Base-by-base conservation (phyloP, 2,888 invertebrate genomes). In the Tachina lurida region DNA sequence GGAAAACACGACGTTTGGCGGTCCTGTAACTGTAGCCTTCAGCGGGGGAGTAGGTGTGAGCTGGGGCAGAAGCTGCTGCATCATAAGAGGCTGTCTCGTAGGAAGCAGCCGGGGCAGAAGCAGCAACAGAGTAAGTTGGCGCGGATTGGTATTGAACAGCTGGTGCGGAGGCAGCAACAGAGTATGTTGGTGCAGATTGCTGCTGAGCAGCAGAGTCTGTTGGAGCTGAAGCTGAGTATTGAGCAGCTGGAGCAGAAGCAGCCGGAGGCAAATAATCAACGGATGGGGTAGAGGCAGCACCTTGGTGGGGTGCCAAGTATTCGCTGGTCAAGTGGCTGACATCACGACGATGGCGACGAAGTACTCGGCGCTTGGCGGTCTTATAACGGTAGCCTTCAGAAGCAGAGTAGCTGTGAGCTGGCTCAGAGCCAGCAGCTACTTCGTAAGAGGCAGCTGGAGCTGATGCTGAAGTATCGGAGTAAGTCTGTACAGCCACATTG, bases 11-110 rank as follows among this genome's bases (percentile, higher is more conserved):
- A 73, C 90, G 90, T 86, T 88, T 90, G 54, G 90, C 88, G 87
- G 90, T 91, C 88, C 89, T 91, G 89, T 92, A 91, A 68, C 90
- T 89, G 88, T 92, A 92, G 31, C 92, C 92, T 84, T 91, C 91
- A 65, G 67, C 80, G 54, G 90, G 31, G 1, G 76, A 62, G 47
- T 60, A 77, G 4, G 75, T 62, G 10, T 41, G 22, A 39, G 68
- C 83, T 80, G 87, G 84, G 19, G 84, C 84, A 22, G 88, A 88
- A 77, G 88, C 84, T 41, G 77, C 77, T 3, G 9, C 60, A 19
- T 22, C 12, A 63, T 76, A 88, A n/a, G 88, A 87, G 31, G 54
- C 62, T 15, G 78, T 47, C 56, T 47, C 58, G 54, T 77, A 87
- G 10, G 88, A 88, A 41, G 88, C 89, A 31, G 73, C 75, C 10